Base-by-base conservation (phyloP, 2,888 invertebrate species). In the Drosophila quasianomalipes region DNA sequence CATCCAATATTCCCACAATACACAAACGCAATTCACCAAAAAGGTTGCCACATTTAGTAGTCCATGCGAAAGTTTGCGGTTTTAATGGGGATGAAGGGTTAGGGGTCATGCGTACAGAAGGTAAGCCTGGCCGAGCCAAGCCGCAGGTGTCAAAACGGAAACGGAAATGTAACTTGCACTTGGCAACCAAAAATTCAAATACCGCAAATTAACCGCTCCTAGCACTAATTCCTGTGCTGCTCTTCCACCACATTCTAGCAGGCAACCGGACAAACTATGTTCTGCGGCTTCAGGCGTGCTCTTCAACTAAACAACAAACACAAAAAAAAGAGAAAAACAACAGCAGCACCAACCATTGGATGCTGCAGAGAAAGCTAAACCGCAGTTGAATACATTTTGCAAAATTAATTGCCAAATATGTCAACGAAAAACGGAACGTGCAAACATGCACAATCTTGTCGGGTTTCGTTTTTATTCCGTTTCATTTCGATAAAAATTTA, bases 381-480 rank as follows among this genome's bases (percentile, higher is more conserved):
- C 61, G 44, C 60, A 66, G 44, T 37, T 26, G 65, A 60, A 67
- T 53, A 70, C 53, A 67, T 74, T 64, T 66, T 78, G 47, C 49
- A 82, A 70, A 79, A 67, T 78, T 53, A 82, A 79, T 78, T 74
- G 82, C 74, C 65, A 74, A 81, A 79, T 78, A 62, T 81, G 74
- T 81, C 82, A 69, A 73, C 78, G 53, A 31, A 35, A 35, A 33
- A 47, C 30, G 39, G 28, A 44, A 66, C 52, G 76, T 62, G 62
- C 61, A 57, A 75, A 71, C 62, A 81, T 62, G 67, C 52, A 54
- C 47, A 79, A 76, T 62, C 77, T 53, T 63, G 61, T 61, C 41
- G 53, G 44, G 47, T 52, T 61, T 39, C 31, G 39, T 61, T 55
- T 22, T 60, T 16, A 22, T 66, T 58, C 30, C 61, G 30, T 59